A percentile compares a stretch with the other conserved stretches of the same genome.
phyloP scores from a whole-genome alignment of 2,113 vertebrate genomes.

The Colinus virginianus region DNA sequence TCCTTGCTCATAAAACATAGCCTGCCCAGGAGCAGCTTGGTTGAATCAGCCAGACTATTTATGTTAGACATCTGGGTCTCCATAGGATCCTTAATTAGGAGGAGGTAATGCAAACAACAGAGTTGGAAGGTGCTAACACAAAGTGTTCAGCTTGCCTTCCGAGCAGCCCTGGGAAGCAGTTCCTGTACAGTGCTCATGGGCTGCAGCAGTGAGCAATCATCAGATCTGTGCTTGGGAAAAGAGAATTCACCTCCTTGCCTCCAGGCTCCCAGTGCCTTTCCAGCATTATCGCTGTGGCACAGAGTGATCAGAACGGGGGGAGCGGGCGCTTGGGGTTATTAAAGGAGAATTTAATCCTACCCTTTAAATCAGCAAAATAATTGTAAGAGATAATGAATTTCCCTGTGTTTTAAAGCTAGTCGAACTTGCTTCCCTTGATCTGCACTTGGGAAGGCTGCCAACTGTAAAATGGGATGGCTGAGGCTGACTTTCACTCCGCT shows the following conservation, averaged over 20 bases:
- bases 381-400: slow-evolving; percentile 42
- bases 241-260: neutral
- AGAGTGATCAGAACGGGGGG: neutral
- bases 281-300: neutral
- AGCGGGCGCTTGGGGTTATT: slow-evolving; percentile 45
- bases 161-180: neutral
- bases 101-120: neutral
- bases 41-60: neutral
- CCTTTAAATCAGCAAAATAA: slow-evolving; percentile 51
- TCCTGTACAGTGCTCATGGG: neutral
- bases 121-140: neutral
- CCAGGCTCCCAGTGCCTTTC: neutral
- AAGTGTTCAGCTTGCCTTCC: neutral
- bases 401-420: slow-evolving; percentile 37
- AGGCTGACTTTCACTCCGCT: slow-evolving; percentile 59
- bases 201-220: neutral
- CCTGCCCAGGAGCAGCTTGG: neutral
- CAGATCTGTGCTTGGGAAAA: neutral
- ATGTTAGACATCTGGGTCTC: neutral
- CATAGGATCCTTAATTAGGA: neutral
- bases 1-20: neutral
- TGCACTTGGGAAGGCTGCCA: slow-evolving; percentile 62
- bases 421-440: slow-evolving; percentile 14
- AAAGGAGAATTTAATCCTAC: slow-evolving; percentile 59
- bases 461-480: slow-evolving; percentile 65